Base-by-base conservation (phyloP, 2,888 invertebrate species). In the Stegophylla sp. region DNA sequence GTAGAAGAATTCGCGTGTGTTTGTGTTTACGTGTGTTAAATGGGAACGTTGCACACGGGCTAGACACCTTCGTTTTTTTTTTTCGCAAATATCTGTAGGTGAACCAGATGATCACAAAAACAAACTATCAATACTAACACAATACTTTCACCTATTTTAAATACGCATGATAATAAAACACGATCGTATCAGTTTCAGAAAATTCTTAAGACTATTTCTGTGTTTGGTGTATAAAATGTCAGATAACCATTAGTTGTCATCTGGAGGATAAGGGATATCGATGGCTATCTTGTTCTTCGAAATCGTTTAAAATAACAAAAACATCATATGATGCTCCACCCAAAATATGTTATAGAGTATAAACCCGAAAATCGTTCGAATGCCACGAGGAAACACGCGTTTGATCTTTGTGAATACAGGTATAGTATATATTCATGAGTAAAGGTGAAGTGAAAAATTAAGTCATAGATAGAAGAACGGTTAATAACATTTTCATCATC, bases 1-100 rank as follows among this genome's bases (percentile, higher is more conserved):
- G 9, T 15, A 17, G 20, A 15, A 56, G 72, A 41, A 43, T 28
- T 13, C 7, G 53, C 1, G 12, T 13, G 51, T n/a, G 15, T 20
- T 12, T 59, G 20, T 23, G 15, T 13, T 26, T 28, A 9, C 20
- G 45, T 28, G 45, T 28, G 59, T 23, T 41, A 73, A 73, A 61
- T 48, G 66, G n/a, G 13, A 72, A 43, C 23, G 41, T 72, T 7
- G 28, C 17, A 13, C 26, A 17, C 41, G 17, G 51, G 28, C 23
- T 1, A 12, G 56, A 17, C 59, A 43, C 59, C 72, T 56, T 59
- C 26, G 73, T 43, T 26, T 48, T 34, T 17, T 59, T 28, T 28
- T 48, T 69, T 69, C 7, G 61, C 28, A 48, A 51, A 74, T 61
- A n/a, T 61, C 61, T 61, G 61, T 28, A 61, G 73, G 73, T 61